Percentiles rank a stretch among this genome's conserved stretches.
phyloP scores from a whole-genome alignment of 2,113 vertebrate genomes.

The Ploceus nigricollis region DNA sequence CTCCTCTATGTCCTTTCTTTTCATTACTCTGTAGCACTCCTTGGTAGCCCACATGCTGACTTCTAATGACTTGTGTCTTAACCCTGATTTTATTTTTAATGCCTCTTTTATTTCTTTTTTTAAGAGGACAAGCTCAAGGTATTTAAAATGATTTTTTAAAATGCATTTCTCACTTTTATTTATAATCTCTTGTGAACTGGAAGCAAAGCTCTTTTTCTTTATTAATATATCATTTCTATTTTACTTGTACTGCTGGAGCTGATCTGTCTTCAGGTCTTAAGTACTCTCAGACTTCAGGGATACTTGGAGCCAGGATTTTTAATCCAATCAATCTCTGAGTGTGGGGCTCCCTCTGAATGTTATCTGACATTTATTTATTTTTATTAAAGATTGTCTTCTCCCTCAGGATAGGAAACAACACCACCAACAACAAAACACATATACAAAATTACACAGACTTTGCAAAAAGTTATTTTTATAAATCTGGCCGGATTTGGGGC shows the following conservation, averaged over 20 bases:
- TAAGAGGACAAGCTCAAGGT: neutral
- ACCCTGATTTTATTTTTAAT: slow-evolving; percentile 45
- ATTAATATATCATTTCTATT: slow-evolving; percentile 23
- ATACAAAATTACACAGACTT: slow-evolving; percentile 45
- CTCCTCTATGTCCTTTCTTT: slow-evolving; percentile 58
- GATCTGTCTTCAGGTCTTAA: slow-evolving; percentile 27
- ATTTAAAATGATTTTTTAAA: slow-evolving; percentile 22
- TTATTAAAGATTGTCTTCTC: slow-evolving; percentile 41
- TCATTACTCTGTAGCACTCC: slow-evolving; percentile 30
- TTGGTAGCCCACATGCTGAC: neutral
- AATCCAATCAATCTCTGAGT: neutral
- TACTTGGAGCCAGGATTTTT: slow-evolving; percentile 35
- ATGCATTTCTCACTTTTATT: slow-evolving; percentile 15
- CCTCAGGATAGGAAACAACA: neutral
- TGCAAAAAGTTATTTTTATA: slow-evolving; percentile 50
- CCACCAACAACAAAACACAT: neutral
- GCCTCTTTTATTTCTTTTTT: neutral
- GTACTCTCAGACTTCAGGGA: slow-evolving; percentile 12
- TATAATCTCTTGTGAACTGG: slow-evolving; percentile 23
- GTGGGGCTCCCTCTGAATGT: neutral
- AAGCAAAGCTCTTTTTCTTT: slow-evolving; percentile 20
- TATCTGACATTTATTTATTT: slow-evolving; percentile 39
- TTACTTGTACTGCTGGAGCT: neutral
- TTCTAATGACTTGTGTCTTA: slow-evolving; percentile 27
- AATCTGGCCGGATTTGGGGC: neutral